Conservation (phyloP, 1,140 invertebrate species). For the Hyphantria cunea region DNA sequence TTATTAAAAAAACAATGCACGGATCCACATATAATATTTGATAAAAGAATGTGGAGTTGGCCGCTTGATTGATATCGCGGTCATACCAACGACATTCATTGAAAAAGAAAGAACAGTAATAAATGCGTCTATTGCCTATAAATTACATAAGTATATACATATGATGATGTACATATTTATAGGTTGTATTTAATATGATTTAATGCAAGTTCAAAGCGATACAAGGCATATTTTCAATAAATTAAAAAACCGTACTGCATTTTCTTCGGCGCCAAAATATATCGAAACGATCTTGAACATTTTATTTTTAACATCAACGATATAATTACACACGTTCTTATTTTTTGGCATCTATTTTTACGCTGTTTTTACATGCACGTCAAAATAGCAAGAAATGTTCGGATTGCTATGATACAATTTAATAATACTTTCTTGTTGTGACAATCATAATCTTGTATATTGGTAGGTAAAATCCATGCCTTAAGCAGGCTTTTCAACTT, state of each 20-base stretch:
- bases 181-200: conserved; percentile 23
- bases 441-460: not conserved
- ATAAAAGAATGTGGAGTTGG: too few species aligned
- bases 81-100: too few species aligned
- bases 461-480: not conserved
- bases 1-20: conserved; percentile 79
- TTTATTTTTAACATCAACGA: conserved; percentile 22
- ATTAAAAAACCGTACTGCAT: conserved; percentile 9
- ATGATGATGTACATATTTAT: conserved; percentile 11
- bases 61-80: too few species aligned
- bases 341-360: conserved; percentile 13
- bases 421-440: not conserved
- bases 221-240: conserved; percentile 26
- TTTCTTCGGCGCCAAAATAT: conserved; percentile 26
- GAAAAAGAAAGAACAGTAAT: too few species aligned
- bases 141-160: conserved; percentile 10
- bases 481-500: not conserved
- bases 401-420: not conserved
- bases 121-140: conserved; percentile 37
- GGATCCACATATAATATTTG: conserved; percentile 37
- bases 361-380: not conserved
- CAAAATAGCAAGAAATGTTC: not conserved
- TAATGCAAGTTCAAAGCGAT: conserved; percentile 23
- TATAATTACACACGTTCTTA: conserved; percentile 18
- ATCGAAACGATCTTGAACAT: conserved; percentile 13